Base-by-base conservation (phyloP, 2,797 vertebrate genomes). In the Eulemur coronatus region DNA sequence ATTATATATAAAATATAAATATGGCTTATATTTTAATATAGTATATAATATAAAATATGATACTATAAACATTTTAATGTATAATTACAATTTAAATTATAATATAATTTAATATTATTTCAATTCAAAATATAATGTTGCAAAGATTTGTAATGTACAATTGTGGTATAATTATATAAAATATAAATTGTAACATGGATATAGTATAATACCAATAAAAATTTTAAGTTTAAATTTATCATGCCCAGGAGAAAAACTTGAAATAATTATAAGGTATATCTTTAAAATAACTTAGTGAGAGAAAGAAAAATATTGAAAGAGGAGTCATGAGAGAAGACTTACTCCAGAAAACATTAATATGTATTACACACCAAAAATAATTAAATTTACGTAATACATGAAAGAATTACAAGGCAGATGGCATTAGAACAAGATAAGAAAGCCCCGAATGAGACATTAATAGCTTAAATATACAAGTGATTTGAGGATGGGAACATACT, bases 281-380 rank as follows among this genome's bases (percentile, higher is more conserved):
- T 76, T 85, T 75, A 76, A 91, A 35, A 48, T 91, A 48, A 84
- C 15, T 94, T 67, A 96, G 38, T 57, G 73, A 85, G 41, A 81
- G 0, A 18, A 4, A 81, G 24, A 61, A 94, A 46, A 65, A 20
- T 5, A 9, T 41, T 33, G 30, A 57, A 57, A 46, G 50, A 35
- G 24, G 24, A 81, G 3, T 20, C 7, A 4, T 20, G 7, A 57
- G 9, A 7, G 20, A 91, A 41, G n/a, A 63, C 22, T 26, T 6
- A 5, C 1, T 5, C 30, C 17, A 65, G 12, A 63, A 75, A 67
- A 22, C 4, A 33, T 28, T 33, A 43, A 35, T 2, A 63, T 76
- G 69, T 90, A n/a, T 46, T 26, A 48, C 5, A 20, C 2, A 28
- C 12, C 26, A 43, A 48, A 81, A n/a, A 22, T 61, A 67, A 35